Conservation (phyloP, 1,140 invertebrate genomes). For the Nylanderia fulva region DNA sequence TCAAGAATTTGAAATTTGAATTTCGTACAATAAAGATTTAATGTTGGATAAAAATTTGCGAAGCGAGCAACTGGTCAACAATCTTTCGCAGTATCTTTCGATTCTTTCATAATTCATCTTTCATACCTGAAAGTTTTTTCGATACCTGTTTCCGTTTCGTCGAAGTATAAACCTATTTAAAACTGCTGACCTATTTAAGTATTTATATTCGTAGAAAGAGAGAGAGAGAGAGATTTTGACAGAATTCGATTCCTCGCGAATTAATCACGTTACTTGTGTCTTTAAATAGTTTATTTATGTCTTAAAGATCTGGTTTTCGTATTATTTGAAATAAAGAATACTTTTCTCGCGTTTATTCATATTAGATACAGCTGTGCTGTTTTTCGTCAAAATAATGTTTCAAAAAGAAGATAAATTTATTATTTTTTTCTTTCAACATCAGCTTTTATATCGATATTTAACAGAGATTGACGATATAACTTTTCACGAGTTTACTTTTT, state of each 20-base stretch:
- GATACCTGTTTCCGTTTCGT: not conserved
- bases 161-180: conserved; percentile 14
- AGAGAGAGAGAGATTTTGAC: not conserved
- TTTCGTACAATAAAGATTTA: not conserved
- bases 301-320: conserved; percentile 48
- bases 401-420: conserved; percentile 26
- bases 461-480: not conserved
- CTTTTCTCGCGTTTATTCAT: conserved; percentile 23
- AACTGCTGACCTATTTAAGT: not conserved
- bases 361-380: not conserved
- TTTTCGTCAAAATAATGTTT: conserved; percentile 11
- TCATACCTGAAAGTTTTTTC: not conserved
- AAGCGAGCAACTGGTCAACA: not conserved
- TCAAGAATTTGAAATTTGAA: no score
- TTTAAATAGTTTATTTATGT: conserved; percentile 34
- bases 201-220: no score
- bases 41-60: not conserved
- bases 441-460: not conserved
- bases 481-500: not conserved
- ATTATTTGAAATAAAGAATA: conserved; percentile 7
- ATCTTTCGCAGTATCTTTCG: conserved; percentile 7
- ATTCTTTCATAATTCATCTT: conserved; percentile 13
- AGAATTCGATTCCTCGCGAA: conserved; percentile 21
- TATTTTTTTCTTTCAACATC: not conserved
- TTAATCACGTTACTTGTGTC: conserved; percentile 35